Evolutionary conservation across 2,113 vertebrate genomes (phyloP).

Genomic region (Acinonyx jubatus): DNA sequence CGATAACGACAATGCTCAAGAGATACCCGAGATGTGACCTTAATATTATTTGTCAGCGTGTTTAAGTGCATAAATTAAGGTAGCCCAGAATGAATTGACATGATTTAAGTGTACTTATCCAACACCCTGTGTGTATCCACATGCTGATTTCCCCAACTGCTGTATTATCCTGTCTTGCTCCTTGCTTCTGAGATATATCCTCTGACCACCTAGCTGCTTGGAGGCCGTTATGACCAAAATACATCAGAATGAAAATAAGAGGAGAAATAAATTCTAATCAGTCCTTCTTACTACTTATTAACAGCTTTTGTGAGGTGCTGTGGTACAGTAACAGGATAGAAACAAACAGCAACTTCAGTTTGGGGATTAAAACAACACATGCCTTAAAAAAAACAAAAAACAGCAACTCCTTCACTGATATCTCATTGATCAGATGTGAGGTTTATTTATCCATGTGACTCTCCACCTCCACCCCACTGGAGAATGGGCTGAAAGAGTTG

Average conservation of each 20-base stretch:
- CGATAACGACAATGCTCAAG: background rate
- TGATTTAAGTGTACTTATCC: slow-evolving; percentile 56
- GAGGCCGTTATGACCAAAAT: background rate
- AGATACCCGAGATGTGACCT: slow-evolving; percentile 13
- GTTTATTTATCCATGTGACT: slow-evolving; percentile 21
- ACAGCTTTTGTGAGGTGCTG: slow-evolving; percentile 58
- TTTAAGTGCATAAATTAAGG: slow-evolving; percentile 33
- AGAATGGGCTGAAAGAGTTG: slow-evolving; percentile 39
- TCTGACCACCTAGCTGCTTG: background rate
- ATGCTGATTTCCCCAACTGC: slow-evolving; percentile 21
- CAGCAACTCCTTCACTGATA: background rate
- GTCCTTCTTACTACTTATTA: slow-evolving; percentile 45
- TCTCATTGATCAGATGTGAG: slow-evolving; percentile 3
- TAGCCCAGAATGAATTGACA: slow-evolving; percentile 18
- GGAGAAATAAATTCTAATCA: slow-evolving; percentile 45
- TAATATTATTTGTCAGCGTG: slow-evolving; percentile 16
- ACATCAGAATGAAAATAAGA: background rate
- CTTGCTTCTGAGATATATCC: slow-evolving; percentile 1
- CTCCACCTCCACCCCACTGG: background rate
- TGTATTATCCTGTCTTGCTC: slow-evolving; percentile 13
- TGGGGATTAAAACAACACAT: slow-evolving; percentile 9
- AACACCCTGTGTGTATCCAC: background rate
- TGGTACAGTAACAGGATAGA: slow-evolving; percentile 1
- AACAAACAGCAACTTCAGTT: slow-evolving; percentile 54
- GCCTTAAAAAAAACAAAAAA: background rate